Evolutionary conservation across 2,113 vertebrate species (phyloP).

Genomic region (Tangachromis dhanisi): DNA sequence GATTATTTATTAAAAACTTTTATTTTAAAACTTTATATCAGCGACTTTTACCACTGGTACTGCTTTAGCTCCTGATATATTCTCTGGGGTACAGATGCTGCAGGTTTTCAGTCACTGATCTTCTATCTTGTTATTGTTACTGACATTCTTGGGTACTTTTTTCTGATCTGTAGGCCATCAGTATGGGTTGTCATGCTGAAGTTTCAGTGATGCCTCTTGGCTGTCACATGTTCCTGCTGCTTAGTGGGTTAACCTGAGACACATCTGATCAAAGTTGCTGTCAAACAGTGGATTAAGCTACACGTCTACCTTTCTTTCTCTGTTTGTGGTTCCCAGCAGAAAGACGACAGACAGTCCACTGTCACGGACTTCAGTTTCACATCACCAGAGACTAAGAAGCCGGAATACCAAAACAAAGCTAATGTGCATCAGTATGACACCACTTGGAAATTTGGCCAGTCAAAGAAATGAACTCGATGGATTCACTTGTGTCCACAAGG

Average conservation of each 20-base stretch:
- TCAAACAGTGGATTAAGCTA: background rate
- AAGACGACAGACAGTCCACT: slow-evolving; percentile 1
- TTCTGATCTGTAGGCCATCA: background rate
- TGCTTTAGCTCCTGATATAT: background rate
- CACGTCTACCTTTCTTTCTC: background rate
- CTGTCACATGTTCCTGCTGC: background rate
- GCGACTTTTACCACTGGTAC: background rate
- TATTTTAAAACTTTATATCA: background rate
- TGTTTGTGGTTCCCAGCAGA: background rate
- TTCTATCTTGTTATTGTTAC: background rate
- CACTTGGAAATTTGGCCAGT: background rate
- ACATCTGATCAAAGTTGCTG: slow-evolving; percentile 5
- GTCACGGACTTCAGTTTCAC: slow-evolving; percentile 30
- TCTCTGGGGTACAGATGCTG: background rate
- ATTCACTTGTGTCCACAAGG: background rate
- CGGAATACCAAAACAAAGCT: background rate
- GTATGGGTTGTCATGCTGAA: background rate
- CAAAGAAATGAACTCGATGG: background rate
- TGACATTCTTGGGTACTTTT: background rate
- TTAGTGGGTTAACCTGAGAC: background rate
- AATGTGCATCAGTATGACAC: slow-evolving; percentile 5
- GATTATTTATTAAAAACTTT: background rate
- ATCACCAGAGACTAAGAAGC: background rate
- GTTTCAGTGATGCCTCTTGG: background rate
- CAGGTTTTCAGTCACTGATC: background rate